These are phyloP conservation scores for Pao palembangensis DNA, from an alignment of 2,113 vertebrate species.

Conservation along the genomic window DNA sequence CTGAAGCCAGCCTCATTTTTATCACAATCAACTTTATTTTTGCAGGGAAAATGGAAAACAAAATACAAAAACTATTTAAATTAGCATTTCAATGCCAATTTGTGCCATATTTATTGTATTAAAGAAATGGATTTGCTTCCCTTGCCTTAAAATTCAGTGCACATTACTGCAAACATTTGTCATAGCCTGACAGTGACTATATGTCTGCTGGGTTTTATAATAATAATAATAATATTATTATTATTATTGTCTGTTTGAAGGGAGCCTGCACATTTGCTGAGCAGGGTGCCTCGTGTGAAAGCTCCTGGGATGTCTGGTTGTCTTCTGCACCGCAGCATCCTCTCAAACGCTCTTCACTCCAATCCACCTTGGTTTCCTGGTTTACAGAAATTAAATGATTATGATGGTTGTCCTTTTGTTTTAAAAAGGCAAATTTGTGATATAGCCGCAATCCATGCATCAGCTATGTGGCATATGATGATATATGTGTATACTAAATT, in stretches of 20 bases:
- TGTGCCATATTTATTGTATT: background rate
- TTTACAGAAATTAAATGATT: slow-evolving; percentile 38
- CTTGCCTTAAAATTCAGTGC: slow-evolving; percentile 73
- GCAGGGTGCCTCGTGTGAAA: too few relatives aligned
- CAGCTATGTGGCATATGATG: slow-evolving; percentile 59
- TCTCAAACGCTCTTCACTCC: background rate
- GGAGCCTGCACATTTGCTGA: too few relatives aligned
- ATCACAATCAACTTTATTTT: slow-evolving; percentile 81
- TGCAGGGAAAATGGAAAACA: slow-evolving; percentile 50
- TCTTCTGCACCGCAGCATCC: too few relatives aligned
- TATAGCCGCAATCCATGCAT: slow-evolving; percentile 75
- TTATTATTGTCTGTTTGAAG: background rate
- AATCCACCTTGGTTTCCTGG: slow-evolving; percentile 75
- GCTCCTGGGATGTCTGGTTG: too few relatives aligned
- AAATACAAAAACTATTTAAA: slow-evolving; percentile 23
- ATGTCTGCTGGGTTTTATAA: background rate
- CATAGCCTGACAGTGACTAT: slow-evolving; percentile 47
- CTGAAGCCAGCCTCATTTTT: slow-evolving; percentile 40
- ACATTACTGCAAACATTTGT: slow-evolving; percentile 63
- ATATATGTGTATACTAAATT: slow-evolving; percentile 85
- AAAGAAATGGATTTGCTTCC: slow-evolving; percentile 50
- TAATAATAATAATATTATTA: background rate
- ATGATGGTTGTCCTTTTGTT: slow-evolving; percentile 86
- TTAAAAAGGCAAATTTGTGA: slow-evolving; percentile 83
- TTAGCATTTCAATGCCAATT: background rate